A percentile compares a stretch with the other conserved stretches of the same genome.
Evolutionary conservation across 2,113 vertebrate species (phyloP).

Genomic region (Probosciger aterrimus): DNA sequence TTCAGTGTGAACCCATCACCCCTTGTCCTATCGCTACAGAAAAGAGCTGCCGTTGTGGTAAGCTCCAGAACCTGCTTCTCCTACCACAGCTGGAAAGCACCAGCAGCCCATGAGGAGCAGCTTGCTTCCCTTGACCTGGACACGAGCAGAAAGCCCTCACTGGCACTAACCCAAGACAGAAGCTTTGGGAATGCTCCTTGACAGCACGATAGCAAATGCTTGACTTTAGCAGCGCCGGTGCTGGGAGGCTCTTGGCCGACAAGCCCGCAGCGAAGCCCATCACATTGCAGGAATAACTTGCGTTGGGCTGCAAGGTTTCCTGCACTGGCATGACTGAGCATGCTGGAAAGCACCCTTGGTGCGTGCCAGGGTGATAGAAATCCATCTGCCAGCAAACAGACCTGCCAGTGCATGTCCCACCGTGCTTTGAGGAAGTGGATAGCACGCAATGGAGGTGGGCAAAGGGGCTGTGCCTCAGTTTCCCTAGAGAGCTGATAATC

Average conservation of each 20-base stretch:
- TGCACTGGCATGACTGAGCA: neutral
- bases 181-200: constrained; percentile 23
- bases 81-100: neutral
- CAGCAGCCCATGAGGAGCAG: neutral
- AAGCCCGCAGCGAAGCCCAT: neutral
- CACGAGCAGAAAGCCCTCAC: neutral
- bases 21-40: neutral
- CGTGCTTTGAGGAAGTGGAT: neutral
- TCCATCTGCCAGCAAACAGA: neutral
- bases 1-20: neutral
- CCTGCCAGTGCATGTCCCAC: fast-evolving
- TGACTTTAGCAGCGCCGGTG: neutral
- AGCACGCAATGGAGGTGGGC: neutral
- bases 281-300: neutral
- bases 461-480: neutral
- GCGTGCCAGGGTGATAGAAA: neutral
- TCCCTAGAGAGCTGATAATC: neutral
- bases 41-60: fast-evolving
- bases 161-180: neutral
- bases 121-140: neutral
- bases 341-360: neutral
- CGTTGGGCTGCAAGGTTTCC: neutral
- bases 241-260: neutral
- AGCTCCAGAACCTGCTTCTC: neutral
- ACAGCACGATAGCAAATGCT: neutral